Evolutionary conservation across 2,113 vertebrate species (phyloP).

Genomic region (Ctenomys sociabilis): DNA sequence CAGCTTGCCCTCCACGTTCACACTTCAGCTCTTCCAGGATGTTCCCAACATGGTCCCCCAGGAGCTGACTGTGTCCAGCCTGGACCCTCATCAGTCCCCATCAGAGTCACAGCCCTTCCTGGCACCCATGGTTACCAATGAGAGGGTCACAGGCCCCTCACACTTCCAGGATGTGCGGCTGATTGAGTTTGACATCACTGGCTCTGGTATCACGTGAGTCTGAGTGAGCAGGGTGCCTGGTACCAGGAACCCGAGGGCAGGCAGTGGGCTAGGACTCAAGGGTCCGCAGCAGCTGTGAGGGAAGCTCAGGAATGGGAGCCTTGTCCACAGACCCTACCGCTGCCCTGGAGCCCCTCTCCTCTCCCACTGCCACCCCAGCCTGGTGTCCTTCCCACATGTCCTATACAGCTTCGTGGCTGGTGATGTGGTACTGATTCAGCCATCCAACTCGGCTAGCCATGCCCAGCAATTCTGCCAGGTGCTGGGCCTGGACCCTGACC

Average conservation of each 20-base stretch:
- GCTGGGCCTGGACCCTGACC: constrained; percentile 88
- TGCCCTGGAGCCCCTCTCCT: neutral
- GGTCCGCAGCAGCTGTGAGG: neutral
- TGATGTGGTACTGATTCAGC: constrained; percentile 92
- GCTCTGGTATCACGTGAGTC: constrained; percentile 92
- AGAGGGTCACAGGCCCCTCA: constrained; percentile 87
- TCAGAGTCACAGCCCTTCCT: constrained; percentile 86
- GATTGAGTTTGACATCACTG: constrained; percentile 91
- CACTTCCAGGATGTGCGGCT: constrained; percentile 97
- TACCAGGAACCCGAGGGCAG: rapidly evolving
- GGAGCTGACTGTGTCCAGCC: neutral
- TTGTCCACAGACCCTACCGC: rapidly evolving
- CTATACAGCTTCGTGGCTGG: constrained; percentile 89
- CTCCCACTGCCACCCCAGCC: rapidly evolving
- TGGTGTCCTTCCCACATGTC: neutral
- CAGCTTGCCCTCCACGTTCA: neutral
- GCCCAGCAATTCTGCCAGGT: constrained; percentile 91
- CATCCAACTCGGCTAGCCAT: constrained; percentile 86
- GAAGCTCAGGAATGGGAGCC: neutral
- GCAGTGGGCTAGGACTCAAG: neutral
- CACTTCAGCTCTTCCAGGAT: constrained; percentile 31
- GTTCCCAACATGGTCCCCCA: rapidly evolving
- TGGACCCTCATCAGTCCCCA: constrained; percentile 53
- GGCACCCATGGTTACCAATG: constrained; percentile 89
- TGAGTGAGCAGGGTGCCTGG: rapidly evolving